Evolutionary conservation across 1,140 invertebrate genomes (phyloP).

Genomic region (Trichomalopsis sarcophagae): DNA sequence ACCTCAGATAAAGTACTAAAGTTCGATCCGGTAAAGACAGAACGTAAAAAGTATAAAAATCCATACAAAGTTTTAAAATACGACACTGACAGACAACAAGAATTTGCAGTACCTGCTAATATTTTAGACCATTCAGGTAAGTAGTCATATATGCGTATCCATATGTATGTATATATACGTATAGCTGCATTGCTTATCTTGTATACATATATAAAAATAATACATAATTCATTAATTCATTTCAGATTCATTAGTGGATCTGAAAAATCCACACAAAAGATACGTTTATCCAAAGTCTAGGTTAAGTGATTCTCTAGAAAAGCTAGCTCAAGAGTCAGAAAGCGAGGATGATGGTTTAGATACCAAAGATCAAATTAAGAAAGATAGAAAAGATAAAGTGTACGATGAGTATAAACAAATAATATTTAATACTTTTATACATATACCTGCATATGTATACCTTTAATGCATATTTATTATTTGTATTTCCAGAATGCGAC

Average conservation of each 20-base stretch:
- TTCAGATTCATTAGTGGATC: not conserved
- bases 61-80: no score
- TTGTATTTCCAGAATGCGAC: not conserved
- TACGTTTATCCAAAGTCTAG: not conserved
- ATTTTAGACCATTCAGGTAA: no score
- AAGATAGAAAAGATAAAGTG: not conserved
- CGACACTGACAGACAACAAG: no score
- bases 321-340: not conserved
- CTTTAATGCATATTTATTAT: conserved; percentile 6
- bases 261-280: not conserved
- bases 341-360: not conserved
- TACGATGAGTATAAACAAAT: not conserved
- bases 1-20: no score
- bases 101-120: no score
- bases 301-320: not conserved
- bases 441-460: conserved; percentile 10
- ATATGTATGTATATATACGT: no score
- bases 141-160: no score
- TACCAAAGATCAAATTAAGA: not conserved
- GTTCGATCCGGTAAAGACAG: no score
- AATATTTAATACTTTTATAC: conserved; percentile 15
- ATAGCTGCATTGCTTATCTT: no score
- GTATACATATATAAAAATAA: no score
- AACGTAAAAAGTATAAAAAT: no score
- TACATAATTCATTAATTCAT: no score